phyloP scores from a whole-genome alignment of 2,113 vertebrate genomes.

The Falcunculus frontatus region DNA sequence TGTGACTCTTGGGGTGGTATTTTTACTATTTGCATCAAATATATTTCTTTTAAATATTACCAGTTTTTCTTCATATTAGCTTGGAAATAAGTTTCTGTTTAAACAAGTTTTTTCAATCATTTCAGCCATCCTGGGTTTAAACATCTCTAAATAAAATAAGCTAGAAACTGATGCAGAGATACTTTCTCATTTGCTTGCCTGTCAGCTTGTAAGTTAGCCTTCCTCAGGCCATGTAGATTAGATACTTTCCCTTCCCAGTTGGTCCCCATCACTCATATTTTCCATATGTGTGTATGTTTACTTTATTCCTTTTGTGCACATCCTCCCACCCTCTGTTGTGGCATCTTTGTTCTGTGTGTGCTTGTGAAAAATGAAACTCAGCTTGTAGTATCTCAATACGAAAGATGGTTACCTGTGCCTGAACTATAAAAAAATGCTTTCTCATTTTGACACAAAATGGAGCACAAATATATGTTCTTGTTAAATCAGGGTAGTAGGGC shows the following conservation, averaged over 20 bases:
- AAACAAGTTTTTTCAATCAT: not conserved
- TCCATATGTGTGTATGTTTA: not conserved
- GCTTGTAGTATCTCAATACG: not conserved
- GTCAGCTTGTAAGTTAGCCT: not conserved
- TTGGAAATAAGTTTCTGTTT: not conserved
- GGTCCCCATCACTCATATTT: not conserved
- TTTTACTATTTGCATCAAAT: not conserved
- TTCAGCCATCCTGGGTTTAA: not conserved
- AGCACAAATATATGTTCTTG: not conserved
- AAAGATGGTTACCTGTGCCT: not conserved
- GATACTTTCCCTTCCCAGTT: not conserved
- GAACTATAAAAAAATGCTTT: not conserved
- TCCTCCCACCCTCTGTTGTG: not conserved
- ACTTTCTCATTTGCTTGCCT: not conserved
- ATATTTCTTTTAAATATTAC: not conserved
- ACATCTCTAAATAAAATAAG: not conserved
- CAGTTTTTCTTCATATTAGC: not conserved
- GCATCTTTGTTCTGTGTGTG: not conserved
- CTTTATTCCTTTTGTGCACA: not conserved
- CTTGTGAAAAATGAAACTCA: not conserved
- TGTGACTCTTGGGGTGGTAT: not conserved
- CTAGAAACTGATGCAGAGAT: not conserved
- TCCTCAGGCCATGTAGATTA: not conserved
- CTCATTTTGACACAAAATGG: not conserved
- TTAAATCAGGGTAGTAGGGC: not conserved